These are phyloP conservation scores for Hypercompe scribonia DNA, from an alignment of 2,888 invertebrate species.

Conservation along the genomic window DNA sequence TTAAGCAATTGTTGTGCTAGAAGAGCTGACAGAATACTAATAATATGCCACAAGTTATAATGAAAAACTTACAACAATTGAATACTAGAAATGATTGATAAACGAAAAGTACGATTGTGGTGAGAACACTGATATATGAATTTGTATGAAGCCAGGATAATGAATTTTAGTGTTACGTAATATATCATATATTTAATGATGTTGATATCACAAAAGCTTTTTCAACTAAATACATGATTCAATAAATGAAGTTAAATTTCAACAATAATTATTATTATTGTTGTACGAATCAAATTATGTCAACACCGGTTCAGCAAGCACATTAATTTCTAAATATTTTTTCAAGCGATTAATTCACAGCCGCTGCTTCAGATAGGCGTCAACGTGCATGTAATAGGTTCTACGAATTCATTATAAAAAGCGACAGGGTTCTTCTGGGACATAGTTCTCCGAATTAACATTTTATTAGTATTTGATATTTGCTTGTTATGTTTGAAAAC, in stretches of 20 bases:
- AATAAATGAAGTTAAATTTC: background rate
- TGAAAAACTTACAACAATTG: no score
- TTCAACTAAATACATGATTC: background rate
- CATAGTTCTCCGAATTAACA: background rate
- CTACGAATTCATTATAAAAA: conserved; percentile 5
- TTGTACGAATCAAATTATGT: background rate
- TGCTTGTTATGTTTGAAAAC: background rate
- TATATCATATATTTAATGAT: background rate
- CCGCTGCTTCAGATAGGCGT: conserved; percentile 20
- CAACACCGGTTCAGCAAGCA: conserved; percentile 6
- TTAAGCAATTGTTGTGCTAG: no score
- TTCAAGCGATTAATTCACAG: conserved; percentile 23
- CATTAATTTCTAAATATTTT: conserved; percentile 18
- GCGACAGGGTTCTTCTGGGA: background rate
- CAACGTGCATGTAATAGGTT: conserved; percentile 25
- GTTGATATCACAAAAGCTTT: background rate
- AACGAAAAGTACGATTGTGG: no score
- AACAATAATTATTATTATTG: background rate
- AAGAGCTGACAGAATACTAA: background rate
- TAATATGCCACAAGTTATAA: no score
- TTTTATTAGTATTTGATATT: background rate
- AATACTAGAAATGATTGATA: no score
- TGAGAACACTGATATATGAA: no score
- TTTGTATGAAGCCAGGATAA: no score
- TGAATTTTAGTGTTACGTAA: no score